Base-by-base conservation (phyloP, 2,888 invertebrate species). In the Patella pellucida region DNA sequence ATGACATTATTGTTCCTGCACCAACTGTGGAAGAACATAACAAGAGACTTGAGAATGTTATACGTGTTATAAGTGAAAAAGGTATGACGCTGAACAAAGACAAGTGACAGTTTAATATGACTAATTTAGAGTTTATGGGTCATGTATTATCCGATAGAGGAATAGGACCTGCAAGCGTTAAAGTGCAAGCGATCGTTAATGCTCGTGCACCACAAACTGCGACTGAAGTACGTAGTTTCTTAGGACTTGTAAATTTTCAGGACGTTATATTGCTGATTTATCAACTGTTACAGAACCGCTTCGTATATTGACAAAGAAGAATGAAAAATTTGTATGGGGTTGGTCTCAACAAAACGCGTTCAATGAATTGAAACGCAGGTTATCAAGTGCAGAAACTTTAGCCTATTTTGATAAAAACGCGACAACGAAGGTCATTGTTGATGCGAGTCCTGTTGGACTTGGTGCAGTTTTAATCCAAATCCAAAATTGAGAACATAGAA, bases 1-100 rank as follows among this genome's bases (percentile, higher is more conserved):
- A 80, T 72, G 83, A 81, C 54, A 75, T 82, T 15, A 76, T 83
- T 41, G 75, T 83, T n/a, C 79, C 81, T 79, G 82, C 80, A 2
- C 23, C 31, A 52, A 75, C 52, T 70, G 16, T 56, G 2, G 68
- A 78, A 67, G 79, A 84, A 31, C 82, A 82, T 71, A 76, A 79
- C 69, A 16, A 54, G 23, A 16, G 79, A 62, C 41, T 84, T 16
- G 3, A 67, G 2, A 68, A 71, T 11, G 75, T 79, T 15, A 67
- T 85, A 52, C 23, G 78, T 14, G 52, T 52, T 19, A 19, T 84
- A 14, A 50, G 52, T 51, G 79, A 78, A 12, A 78, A 79, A 31
- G 78, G 78, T 19, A 23, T 84, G 9, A 84, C 79, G 2, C 27
- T 84, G 15, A 81, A 81, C 72, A 19, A 14, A 31, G 76, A 78